Conservation (phyloP, 2,888 invertebrate genomes). For the Nomada fabriciana region DNA sequence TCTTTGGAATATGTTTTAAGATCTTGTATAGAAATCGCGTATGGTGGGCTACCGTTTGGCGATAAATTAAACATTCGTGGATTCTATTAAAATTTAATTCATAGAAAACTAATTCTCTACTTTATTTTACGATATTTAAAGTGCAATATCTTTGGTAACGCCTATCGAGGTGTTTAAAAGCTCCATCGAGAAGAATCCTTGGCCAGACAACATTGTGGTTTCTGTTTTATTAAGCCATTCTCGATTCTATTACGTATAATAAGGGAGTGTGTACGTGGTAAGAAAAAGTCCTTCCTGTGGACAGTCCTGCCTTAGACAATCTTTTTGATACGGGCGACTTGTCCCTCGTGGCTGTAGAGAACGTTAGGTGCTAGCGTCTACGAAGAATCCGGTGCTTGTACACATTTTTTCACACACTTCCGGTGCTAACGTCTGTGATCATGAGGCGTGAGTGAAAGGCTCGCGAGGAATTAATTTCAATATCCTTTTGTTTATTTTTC, state of each 20-base stretch:
- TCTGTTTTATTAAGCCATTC: neutral
- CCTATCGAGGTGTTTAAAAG: too few species aligned
- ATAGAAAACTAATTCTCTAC: too few species aligned
- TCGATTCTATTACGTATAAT: neutral
- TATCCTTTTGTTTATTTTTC: neutral
- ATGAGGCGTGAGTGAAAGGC: neutral
- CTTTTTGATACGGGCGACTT: conserved; percentile 21
- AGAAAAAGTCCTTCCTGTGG: conserved; percentile 1
- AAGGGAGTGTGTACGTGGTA: neutral
- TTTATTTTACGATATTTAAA: too few species aligned
- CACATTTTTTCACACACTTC: conserved; percentile 43
- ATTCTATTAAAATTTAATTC: too few species aligned
- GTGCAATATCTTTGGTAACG: too few species aligned
- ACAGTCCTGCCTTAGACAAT: conserved; percentile 24
- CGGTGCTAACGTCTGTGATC: conserved; percentile 36
- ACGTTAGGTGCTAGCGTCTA: conserved; percentile 36
- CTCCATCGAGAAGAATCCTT: neutral
- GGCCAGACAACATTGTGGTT: neutral
- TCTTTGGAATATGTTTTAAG: too few species aligned
- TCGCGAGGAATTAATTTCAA: neutral
- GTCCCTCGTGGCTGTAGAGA: conserved; percentile 44
- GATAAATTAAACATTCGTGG: too few species aligned
- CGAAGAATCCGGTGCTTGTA: conserved; percentile 60
- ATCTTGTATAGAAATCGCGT: too few species aligned
- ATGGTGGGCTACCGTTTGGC: too few species aligned